Base-by-base conservation (phyloP, 1,140 invertebrate genomes). In the Dreissena polymorpha region DNA sequence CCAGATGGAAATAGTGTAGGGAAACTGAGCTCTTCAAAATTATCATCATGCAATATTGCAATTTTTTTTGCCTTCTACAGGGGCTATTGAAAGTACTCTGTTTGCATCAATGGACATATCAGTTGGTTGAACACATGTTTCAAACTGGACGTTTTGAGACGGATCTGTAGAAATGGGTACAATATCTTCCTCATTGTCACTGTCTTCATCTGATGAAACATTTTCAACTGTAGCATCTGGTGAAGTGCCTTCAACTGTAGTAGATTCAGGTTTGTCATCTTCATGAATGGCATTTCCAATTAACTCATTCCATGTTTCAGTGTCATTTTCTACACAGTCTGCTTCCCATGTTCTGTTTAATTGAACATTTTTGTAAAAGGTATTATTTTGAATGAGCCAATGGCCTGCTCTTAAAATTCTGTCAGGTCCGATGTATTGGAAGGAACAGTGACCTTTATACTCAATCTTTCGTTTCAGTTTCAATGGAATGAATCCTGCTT, bases 391-490 rank as follows among this genome's bases (percentile, higher is more conserved):
- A 49, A 67, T 79, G 23, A 84, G 63, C 76, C 69, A 84, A n/a
- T 72, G 29, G 18, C 78, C 70, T n/a, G 83, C 83, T 49, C 23
- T n/a, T 29, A 67, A 29, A 25, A 85, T 49, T 29, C 27, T 79
- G 3, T 68, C 39, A 27, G 83, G 69, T 79, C 83, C 73, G 23
- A 84, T 63, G 53, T 85, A 80, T 25, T 85, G 83, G 29, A 80
- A 85, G 49, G 63, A 55, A 67, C 72, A 73, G 68, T 85, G 83
- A 63, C 83, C 76, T 51, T 74, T 84, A 25, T 79, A 79, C 23
- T 67, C 83, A 55, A 79, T 23, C 68, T 84, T 84, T 23, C 83
- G 63, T 64, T 84, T 84, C 16, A 84, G 50, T 60, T 84, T 84
- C 14, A 84, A 39, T 29, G 83, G 76, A 60, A 85, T 27, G 27